Conservation (phyloP, 2,888 invertebrate species). For the Lepidochrysops patricia region DNA sequence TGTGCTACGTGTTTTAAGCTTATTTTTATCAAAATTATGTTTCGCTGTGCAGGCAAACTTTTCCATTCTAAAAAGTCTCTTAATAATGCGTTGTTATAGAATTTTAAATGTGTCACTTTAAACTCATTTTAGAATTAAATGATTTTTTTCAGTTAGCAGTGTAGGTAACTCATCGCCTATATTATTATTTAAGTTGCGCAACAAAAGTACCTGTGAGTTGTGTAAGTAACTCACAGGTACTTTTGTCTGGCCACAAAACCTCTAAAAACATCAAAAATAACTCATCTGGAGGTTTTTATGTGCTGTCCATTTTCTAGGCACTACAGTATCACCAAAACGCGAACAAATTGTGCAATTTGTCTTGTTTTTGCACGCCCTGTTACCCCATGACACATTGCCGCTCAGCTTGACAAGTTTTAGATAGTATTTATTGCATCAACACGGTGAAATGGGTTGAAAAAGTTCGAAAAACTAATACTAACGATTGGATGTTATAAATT, state of each 20-base stretch:
- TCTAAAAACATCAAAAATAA: slow-evolving; percentile 22
- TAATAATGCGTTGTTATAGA: neutral
- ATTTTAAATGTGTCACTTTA: neutral
- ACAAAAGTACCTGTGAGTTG: too few species aligned
- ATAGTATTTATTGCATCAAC: slow-evolving; percentile 6
- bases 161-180: neutral
- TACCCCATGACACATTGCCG: slow-evolving; percentile 18
- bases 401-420: neutral
- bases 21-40: neutral
- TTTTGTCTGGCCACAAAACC: neutral
- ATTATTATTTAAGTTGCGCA: neutral
- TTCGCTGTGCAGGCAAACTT: slow-evolving; percentile 14
- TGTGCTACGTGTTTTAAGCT: neutral
- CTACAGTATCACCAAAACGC: slow-evolving; percentile 27
- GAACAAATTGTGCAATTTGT: slow-evolving; percentile 30
- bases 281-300: slow-evolving; percentile 18
- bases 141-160: too few species aligned
- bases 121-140: too few species aligned
- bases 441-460: neutral
- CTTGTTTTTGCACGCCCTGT: slow-evolving; percentile 26
- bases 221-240: neutral
- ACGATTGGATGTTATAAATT: neutral
- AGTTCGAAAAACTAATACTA: neutral
- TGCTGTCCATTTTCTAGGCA: slow-evolving; percentile 26
- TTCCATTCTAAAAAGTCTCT: neutral